phyloP scores from a whole-genome alignment of 2,113 vertebrate species.

The Meriones unguiculatus region DNA sequence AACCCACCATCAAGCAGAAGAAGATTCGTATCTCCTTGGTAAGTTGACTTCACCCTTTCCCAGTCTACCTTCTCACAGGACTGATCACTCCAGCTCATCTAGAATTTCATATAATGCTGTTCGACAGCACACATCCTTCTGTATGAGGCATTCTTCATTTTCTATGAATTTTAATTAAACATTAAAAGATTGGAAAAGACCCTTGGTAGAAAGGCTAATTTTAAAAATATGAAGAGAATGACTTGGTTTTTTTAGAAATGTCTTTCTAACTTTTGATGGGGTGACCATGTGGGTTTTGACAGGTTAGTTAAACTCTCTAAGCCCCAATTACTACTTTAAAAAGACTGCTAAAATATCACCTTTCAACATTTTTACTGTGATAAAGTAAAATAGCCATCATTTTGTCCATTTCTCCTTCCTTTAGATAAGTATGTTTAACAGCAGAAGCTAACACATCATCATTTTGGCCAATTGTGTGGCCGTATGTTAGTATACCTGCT shows the following conservation, averaged over 20 bases:
- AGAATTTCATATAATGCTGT: slow-evolving; percentile 28
- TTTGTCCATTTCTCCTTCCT: not conserved
- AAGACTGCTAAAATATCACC: not conserved
- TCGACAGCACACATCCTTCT: not conserved
- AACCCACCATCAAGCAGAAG: not conserved
- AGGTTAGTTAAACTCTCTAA: slow-evolving; percentile 37
- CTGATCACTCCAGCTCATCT: not conserved
- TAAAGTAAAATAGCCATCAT: not conserved
- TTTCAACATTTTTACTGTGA: slow-evolving; percentile 6
- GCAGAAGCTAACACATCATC: not conserved
- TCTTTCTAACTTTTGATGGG: not conserved
- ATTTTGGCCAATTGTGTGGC: not conserved
- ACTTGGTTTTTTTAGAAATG: slow-evolving; percentile 16
- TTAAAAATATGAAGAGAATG: slow-evolving; percentile 11
- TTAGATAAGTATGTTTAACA: not conserved
- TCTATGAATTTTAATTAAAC: slow-evolving; percentile 36
- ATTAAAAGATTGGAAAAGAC: slow-evolving; percentile 4
- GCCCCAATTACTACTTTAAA: slow-evolving; percentile 5
- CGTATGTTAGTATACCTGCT: not conserved
- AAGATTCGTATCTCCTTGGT: not conserved
- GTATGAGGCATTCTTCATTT: not conserved
- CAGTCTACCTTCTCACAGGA: not conserved
- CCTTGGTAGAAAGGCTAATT: not conserved
- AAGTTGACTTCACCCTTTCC: not conserved
- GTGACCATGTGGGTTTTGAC: not conserved